Evolutionary conservation across 2,113 vertebrate species (phyloP).

Genomic region (Notarius quadriscutis): DNA sequence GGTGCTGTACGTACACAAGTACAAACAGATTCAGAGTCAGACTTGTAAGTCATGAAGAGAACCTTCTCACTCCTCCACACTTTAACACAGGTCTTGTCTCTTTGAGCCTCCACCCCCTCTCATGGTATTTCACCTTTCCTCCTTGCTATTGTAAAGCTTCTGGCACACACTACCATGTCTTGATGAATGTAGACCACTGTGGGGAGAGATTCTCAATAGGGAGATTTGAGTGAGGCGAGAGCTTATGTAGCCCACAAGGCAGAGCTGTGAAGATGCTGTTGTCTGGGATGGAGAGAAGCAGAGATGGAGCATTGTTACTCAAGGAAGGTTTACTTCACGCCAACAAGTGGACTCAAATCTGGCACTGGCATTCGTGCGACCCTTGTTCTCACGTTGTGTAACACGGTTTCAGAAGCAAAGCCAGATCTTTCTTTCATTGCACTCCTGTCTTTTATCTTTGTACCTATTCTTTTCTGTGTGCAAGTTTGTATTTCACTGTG

Average conservation of each 20-base stretch:
- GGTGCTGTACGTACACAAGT: background rate
- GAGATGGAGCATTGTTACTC: background rate
- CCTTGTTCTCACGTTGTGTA: background rate
- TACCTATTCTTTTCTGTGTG: background rate
- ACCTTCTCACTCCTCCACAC: background rate
- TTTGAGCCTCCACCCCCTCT: slow-evolving; percentile 12
- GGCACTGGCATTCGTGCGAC: background rate
- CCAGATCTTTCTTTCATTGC: background rate
- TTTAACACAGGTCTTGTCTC: slow-evolving; percentile 3
- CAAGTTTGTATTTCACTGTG: background rate
- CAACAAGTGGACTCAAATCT: background rate
- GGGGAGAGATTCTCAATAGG: slow-evolving; percentile 42
- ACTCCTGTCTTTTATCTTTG: background rate
- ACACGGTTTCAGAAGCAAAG: background rate
- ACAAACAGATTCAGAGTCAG: background rate
- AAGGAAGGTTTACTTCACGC: slow-evolving; percentile 12
- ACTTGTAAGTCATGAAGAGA: background rate
- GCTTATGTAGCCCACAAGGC: slow-evolving; percentile 40
- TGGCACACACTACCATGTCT: slow-evolving; percentile 35
- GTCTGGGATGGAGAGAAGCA: slow-evolving; percentile 17
- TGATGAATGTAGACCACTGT: slow-evolving; percentile 43
- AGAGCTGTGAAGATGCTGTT: slow-evolving; percentile 42
- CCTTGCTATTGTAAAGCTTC: slow-evolving; percentile 36
- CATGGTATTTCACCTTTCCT: slow-evolving; percentile 20
- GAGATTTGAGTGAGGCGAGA: slow-evolving; percentile 37